Conservation (phyloP, 2,797 vertebrate genomes). For the Echeneis naucrates region DNA sequence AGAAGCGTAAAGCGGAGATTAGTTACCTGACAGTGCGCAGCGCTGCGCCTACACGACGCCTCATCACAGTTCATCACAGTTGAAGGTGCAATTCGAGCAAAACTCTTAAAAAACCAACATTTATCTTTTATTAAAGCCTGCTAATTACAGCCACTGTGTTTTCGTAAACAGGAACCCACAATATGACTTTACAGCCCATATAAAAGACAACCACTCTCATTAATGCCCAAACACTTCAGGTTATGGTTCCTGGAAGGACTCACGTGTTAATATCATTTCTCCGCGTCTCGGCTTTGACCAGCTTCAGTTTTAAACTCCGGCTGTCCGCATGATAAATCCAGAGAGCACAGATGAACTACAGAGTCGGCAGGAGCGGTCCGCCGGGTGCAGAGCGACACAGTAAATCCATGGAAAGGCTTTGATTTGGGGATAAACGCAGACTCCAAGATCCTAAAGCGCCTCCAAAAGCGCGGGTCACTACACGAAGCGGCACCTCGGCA, state of each 20-base stretch:
- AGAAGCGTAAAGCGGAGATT: constrained; percentile 44
- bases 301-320: constrained; percentile 46
- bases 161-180: constrained; percentile 28
- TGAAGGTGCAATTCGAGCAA: background rate
- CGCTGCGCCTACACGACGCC: constrained; percentile 26
- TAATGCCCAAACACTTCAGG: background rate
- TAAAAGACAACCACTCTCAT: background rate
- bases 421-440: constrained; percentile 25
- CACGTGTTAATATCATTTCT: constrained; percentile 83
- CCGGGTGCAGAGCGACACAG: constrained; percentile 22
- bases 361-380: constrained; percentile 37
- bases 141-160: fast-evolving
- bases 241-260: constrained; percentile 45
- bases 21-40: constrained; percentile 78
- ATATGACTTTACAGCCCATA: background rate
- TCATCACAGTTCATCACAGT: background rate
- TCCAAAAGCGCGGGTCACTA: constrained; percentile 25
- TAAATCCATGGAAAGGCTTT: constrained; percentile 76
- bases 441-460: constrained; percentile 31
- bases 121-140: background rate
- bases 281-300: constrained; percentile 32
- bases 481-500: constrained; percentile 52
- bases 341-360: constrained; percentile 26
- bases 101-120: background rate
- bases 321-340: constrained; percentile 79